Evolutionary conservation across 53 echinoderm and acorn worm species (phyloP).

Genomic region (Mesocentrotus franciscanus): DNA sequence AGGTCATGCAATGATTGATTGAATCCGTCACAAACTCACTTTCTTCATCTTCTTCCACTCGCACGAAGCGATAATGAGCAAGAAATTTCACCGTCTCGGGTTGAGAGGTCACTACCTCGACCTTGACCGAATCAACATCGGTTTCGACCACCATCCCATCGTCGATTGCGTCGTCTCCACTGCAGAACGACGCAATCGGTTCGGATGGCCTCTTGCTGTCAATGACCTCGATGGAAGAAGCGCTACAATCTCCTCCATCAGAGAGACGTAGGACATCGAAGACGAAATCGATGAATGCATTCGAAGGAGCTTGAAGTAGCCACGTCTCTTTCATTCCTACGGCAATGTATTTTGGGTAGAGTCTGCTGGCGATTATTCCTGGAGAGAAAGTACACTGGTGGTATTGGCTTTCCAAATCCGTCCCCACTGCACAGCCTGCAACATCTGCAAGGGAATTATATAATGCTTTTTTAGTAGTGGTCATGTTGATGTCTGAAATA

Average conservation of each 20-base stretch:
- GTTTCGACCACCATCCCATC: not conserved
- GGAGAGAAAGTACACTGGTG: conserved; percentile 4
- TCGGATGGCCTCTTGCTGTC: not conserved
- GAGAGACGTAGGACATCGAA: conserved; percentile 26
- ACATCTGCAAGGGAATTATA: conserved; percentile 13
- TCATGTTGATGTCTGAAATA: too few species aligned
- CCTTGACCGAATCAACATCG: not conserved
- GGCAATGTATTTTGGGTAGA: not conserved
- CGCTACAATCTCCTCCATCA: not conserved
- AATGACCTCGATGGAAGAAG: not conserved
- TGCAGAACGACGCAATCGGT: conserved; percentile 17
- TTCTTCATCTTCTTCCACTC: not conserved
- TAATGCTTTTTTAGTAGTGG: not conserved
- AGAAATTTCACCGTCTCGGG: not conserved
- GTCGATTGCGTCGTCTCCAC: not conserved
- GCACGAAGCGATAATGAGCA: conserved; percentile 11
- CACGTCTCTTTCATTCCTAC: not conserved
- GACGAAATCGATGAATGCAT: not conserved
- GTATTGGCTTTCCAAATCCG: not conserved
- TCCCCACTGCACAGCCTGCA: conserved; percentile 38
- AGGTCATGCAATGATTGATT: too few species aligned
- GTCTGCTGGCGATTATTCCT: not conserved
- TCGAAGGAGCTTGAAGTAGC: not conserved
- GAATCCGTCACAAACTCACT: not conserved
- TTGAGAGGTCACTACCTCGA: not conserved